A percentile compares a stretch with the other conserved stretches of the same genome.
These are phyloP conservation scores for Regulus satrapa DNA, from an alignment of 2,113 vertebrate species.

Conservation along the genomic window DNA sequence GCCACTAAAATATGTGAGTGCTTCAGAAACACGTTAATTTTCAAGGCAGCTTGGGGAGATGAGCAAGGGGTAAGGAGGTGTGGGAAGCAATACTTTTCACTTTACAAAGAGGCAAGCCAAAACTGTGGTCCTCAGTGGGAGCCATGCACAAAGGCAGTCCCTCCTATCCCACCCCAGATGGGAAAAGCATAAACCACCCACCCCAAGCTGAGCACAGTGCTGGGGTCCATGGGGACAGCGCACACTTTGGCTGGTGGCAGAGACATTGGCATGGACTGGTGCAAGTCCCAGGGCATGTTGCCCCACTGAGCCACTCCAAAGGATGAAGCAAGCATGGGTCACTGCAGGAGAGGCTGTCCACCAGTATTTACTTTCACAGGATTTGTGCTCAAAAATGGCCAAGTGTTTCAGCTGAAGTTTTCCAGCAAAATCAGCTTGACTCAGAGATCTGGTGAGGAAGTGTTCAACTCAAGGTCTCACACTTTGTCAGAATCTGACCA, in stretches of 20 bases:
- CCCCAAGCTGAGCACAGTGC: neutral
- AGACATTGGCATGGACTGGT: rapidly evolving
- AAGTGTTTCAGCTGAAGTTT: neutral
- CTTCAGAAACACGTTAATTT: conserved; percentile 10
- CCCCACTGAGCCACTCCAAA: rapidly evolving
- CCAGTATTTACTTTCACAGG: neutral
- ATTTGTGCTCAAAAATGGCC: neutral
- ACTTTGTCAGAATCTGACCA: neutral
- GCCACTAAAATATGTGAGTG: neutral
- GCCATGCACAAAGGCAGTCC: neutral
- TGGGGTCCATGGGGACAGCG: rapidly evolving
- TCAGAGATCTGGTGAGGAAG: neutral
- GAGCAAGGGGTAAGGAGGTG: neutral
- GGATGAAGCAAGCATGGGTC: rapidly evolving
- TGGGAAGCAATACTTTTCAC: neutral
- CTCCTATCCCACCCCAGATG: neutral
- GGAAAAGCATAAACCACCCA: neutral
- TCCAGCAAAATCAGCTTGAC: neutral
- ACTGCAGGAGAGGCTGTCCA: no score
- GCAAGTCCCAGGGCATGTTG: neutral
- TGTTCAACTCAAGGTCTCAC: neutral
- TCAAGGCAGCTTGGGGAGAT: neutral
- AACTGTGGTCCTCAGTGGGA: neutral
- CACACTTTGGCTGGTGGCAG: rapidly evolving
- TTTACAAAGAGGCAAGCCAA: neutral